These are phyloP conservation scores for Cossypha dichroa DNA, from an alignment of 2,797 vertebrate species.

Conservation along the genomic window DNA sequence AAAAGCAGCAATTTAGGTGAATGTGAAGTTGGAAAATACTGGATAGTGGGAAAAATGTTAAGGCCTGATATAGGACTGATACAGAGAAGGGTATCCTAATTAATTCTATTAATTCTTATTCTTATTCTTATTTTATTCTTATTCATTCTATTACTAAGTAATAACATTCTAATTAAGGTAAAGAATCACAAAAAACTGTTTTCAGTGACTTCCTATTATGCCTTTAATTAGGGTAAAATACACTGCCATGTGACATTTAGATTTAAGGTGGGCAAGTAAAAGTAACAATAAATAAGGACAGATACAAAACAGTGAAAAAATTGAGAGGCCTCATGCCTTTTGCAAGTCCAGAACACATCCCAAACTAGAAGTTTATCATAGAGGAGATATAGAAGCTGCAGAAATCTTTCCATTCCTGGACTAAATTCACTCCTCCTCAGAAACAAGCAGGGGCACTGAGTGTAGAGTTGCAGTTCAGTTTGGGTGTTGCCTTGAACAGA, in stretches of 20 bases:
- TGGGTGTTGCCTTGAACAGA: conserved; percentile 14
- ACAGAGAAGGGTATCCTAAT: neutral
- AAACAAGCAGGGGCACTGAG: neutral
- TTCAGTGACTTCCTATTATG: neutral
- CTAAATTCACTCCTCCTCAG: neutral
- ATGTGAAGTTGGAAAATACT: neutral
- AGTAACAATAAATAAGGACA: neutral
- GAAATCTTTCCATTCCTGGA: neutral
- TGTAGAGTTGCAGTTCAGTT: neutral
- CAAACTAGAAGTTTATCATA: neutral
- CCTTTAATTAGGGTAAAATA: neutral
- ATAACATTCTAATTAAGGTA: neutral
- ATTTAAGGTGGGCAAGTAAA: neutral
- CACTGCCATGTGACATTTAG: neutral
- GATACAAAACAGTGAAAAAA: neutral
- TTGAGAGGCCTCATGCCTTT: neutral
- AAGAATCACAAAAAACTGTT: neutral
- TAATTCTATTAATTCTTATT: neutral
- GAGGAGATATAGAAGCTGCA: neutral
- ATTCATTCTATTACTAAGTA: neutral
- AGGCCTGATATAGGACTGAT: neutral
- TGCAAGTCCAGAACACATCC: neutral
- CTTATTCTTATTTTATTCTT: no score
- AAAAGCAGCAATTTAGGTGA: neutral
- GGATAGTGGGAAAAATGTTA: neutral